A percentile compares a stretch with the other conserved stretches of the same genome.
Evolutionary conservation across 2,113 vertebrate species (phyloP).

Genomic region (Hypomesus transpacificus): DNA sequence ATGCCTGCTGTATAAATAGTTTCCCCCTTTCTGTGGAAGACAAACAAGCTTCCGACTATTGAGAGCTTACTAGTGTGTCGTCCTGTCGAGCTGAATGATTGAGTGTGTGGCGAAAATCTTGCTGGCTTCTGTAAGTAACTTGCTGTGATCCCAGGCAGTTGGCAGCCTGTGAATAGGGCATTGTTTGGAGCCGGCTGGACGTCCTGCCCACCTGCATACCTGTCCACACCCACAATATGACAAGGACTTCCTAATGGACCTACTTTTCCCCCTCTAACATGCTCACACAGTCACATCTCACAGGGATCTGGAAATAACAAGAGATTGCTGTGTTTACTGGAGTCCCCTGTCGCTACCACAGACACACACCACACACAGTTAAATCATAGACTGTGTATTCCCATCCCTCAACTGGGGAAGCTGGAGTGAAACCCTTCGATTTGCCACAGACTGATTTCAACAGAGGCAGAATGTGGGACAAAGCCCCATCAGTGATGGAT

Average conservation of each 20-base stretch:
- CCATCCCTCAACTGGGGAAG: neutral
- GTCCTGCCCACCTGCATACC: constrained; percentile 26
- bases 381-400: neutral
- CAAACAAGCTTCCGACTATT: constrained; percentile 24
- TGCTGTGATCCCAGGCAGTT: constrained; percentile 2
- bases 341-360: neutral
- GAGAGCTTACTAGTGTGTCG: neutral
- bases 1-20: constrained; percentile 40
- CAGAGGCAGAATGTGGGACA: neutral
- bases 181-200: constrained; percentile 26
- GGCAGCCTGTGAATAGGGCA: constrained; percentile 31
- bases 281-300: neutral
- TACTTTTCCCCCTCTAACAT: neutral
- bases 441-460: neutral
- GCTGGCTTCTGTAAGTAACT: neutral
- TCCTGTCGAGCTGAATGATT: neutral
- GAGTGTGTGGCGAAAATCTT: constrained; percentile 12
- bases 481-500: neutral
- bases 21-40: constrained; percentile 33
- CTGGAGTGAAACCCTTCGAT: neutral
- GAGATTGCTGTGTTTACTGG: constrained; percentile 7
- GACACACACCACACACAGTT: neutral
- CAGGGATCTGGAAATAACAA: constrained; percentile 17
- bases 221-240: constrained; percentile 8
- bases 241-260: constrained; percentile 11